Evolutionary conservation across 2,888 invertebrate species (phyloP), one percentile per base, ranked within the genome.

Genomic region (Agrochola litura): DNA sequence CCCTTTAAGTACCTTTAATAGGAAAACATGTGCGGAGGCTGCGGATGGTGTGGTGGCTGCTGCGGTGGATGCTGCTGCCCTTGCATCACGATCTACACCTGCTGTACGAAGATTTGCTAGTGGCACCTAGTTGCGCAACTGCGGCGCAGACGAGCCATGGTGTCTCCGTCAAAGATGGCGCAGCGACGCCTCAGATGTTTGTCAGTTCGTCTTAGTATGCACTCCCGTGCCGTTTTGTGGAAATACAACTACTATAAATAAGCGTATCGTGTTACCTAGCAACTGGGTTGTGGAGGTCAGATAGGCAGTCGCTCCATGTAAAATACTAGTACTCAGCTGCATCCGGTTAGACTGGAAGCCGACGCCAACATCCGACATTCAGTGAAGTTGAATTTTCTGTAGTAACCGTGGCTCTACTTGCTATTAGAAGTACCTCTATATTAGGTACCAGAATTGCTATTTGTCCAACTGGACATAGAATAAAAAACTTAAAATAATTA

Each of bases 61-160:
- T 85, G 89, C 68, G 86, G 89, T 16, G 88, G 90, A 79, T 88
- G 89, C 73, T 91, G 94, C 88, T 95, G 95, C 86, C 95, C 95
- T 0, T 90, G 89, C 84, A 95, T 96, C 79, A 96, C 95, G 1
- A 95, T 96, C 83, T 95, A 95, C 91, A 95, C 95, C 56, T 95
- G 95, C 89, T 96, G 95, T 90, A 96, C 95, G 73, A 96, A 96
- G 95, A 96, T 95, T 84, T 96, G 96, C 89, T 96, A 90, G 76
- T 63, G 67, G 68, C 65, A n/a, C 86, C 82, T 83, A 79, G 74
- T 63, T 54, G 73, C 70, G 63, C 69, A 56, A 30, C 52, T 70
- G 46, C 81, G 86, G 86, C 68, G 84, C 87, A 70, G 82, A 86
- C 76, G 79, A 86, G 76, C 79, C 84, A 82, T 86, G 68, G 68